phyloP scores from a whole-genome alignment of 2,113 vertebrate species.

The Cryptotis parvus region DNA sequence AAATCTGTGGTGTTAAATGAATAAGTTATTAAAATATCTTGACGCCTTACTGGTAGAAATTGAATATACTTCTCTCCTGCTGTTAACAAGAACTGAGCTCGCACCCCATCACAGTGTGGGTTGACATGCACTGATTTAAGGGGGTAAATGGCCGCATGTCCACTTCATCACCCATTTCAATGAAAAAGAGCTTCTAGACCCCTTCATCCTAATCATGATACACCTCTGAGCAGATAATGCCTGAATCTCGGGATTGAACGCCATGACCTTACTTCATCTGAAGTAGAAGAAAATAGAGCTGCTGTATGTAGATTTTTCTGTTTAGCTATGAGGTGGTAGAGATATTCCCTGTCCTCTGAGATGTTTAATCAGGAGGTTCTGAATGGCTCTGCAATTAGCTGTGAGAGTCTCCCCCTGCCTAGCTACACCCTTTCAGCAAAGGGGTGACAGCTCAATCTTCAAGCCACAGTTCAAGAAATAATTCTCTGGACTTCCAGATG shows the following conservation, averaged over 20 bases:
- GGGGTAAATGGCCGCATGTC: not conserved
- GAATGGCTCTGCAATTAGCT: not conserved
- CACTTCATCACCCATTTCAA: not conserved
- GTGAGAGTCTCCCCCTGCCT: not conserved
- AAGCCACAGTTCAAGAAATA: not conserved
- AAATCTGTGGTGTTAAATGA: constrained; percentile 49
- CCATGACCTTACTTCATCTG: constrained; percentile 37
- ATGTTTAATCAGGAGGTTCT: not conserved
- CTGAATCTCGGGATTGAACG: not conserved
- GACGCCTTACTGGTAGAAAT: not conserved
- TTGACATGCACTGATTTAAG: not conserved
- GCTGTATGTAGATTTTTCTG: not conserved
- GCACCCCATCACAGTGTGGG: not conserved
- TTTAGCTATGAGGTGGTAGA: not conserved
- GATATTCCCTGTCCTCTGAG: not conserved
- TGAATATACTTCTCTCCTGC: not conserved
- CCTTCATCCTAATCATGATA: not conserved
- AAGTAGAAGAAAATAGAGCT: constrained; percentile 52
- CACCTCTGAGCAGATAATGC: not conserved
- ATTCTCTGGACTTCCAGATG: not conserved
- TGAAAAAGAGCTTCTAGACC: not conserved
- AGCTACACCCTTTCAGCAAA: not conserved
- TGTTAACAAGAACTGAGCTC: not conserved
- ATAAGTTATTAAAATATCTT: constrained; percentile 54
- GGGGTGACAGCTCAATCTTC: not conserved